Evolutionary conservation across 2,113 vertebrate genomes (phyloP), one percentile per base, ranked within the genome.

Genomic region (Phalacrocorax pelagicus): DNA sequence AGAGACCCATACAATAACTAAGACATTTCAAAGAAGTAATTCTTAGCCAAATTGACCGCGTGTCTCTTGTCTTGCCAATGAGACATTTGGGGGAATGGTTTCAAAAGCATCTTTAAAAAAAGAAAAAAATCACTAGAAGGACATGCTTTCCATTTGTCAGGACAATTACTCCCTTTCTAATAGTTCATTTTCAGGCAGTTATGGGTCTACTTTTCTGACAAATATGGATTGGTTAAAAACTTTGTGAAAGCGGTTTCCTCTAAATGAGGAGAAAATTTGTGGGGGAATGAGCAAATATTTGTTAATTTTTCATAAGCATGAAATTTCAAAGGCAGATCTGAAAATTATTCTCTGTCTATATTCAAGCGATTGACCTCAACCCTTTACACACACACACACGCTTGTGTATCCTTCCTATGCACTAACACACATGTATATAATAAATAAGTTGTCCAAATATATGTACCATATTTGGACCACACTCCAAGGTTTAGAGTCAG

Each of bases 1-100:
- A 90, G 92, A 95, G 85, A 94, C 69, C 21, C 16, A 81, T 87
- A 72, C 15, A 81, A 59, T 65, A 92, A 88, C 69, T 69, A 91
- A 71, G 9, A 38, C 52, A 26, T 66, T 96, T 90, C 79, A 95
- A 85, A 82, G 32, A 93, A 81, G 86, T 70, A 88, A 88, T 74
- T 93, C 59, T 86, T 72, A 88, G 49, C 29, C 29, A 96, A 95
- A 97, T 86, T 88, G 52, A 81, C 85, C 1, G 0, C 81, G 71
- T 78, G 12, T 66, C 86, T 97, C 84, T 82, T 78, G 20, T 59
- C 49, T 92, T 86, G 24, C 10, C 42, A 92, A 95, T 77, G 55
- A 86, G 57, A 47, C 67, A n/a, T 84, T 69, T 83, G 59, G 34
- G 88, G 18, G 2, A n/a, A 69, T 36, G 23, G 12, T 71, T 85